Conservation (phyloP, 2,888 invertebrate species). For the Acleris literana region DNA sequence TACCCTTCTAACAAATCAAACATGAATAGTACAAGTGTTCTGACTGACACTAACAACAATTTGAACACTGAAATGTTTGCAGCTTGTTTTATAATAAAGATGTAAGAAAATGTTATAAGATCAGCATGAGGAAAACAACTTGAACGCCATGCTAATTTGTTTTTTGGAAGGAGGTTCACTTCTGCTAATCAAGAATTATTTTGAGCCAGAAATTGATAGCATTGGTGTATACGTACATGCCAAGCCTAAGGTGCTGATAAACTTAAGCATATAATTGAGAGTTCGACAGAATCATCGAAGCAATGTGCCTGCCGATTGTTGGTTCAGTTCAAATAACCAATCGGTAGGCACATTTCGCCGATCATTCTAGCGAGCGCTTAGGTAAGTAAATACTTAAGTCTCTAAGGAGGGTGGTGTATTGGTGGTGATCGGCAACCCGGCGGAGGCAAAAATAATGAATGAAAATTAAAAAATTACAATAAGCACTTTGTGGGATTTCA, state of each 20-base stretch:
- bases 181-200: constrained; percentile 6
- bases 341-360: no score
- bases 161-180: constrained; percentile 41
- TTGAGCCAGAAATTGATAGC: neutral
- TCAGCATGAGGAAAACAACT: constrained; percentile 40
- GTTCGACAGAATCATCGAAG: no score
- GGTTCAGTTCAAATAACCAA: no score
- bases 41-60: no score
- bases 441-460: neutral
- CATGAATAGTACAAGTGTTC: no score
- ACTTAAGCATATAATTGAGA: no score
- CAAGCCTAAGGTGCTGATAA: no score
- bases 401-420: constrained; percentile 37
- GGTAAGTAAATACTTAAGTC: no score
- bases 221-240: no score
- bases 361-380: no score
- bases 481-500: constrained; percentile 24
- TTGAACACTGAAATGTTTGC: constrained; percentile 2
- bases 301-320: no score
- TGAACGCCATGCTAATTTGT: constrained; percentile 50
- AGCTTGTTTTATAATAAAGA: constrained; percentile 43
- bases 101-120: constrained; percentile 48
- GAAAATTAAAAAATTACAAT: neutral
- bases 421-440: constrained; percentile 8
- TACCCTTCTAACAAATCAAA: no score